Percentiles rank a stretch among this genome's conserved stretches.
Conservation (phyloP, 2,888 invertebrate species). For the Cremastinae sp. region DNA sequence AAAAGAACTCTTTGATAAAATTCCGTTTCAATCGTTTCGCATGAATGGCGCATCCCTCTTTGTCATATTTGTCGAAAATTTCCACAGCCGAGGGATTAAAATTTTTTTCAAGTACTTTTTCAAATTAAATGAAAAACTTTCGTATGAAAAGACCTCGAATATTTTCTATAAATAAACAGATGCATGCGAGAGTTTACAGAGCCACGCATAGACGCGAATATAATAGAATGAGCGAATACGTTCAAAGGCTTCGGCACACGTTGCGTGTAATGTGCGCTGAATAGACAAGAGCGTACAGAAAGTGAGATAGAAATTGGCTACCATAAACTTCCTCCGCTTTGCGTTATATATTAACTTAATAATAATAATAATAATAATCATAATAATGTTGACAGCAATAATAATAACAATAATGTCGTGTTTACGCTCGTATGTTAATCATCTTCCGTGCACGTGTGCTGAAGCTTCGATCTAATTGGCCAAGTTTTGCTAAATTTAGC, state of each 20-base stretch:
- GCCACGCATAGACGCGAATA: conserved; percentile 34
- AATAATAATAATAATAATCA: too few relatives aligned
- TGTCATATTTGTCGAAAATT: too few relatives aligned
- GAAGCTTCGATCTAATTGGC: conserved; percentile 3
- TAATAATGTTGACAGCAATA: too few relatives aligned
- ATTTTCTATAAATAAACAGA: conserved; percentile 14
- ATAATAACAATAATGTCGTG: neutral
- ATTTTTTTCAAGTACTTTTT: too few relatives aligned
- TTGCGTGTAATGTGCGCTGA: conserved; percentile 3
- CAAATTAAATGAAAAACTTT: conserved; percentile 6
- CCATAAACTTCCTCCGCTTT: conserved; percentile 17
- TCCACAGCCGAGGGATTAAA: too few relatives aligned
- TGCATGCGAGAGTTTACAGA: neutral
- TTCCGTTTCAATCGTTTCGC: too few relatives aligned
- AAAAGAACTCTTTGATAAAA: too few relatives aligned
- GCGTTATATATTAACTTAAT: conserved; percentile 7
- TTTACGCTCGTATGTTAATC: conserved; percentile 10
- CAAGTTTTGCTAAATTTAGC: conserved; percentile 7
- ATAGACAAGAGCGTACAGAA: conserved; percentile 22
- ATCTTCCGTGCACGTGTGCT: neutral
- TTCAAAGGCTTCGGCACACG: conserved; percentile 12
- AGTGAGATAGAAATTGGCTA: conserved; percentile 25
- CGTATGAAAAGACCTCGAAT: conserved; percentile 5
- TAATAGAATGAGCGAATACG: conserved; percentile 37
- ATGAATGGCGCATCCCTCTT: too few relatives aligned